Evolutionary conservation across 2,888 invertebrate genomes (phyloP), one percentile per base, ranked within the genome.

Genomic region (Rhyacophila evoluta): DNA sequence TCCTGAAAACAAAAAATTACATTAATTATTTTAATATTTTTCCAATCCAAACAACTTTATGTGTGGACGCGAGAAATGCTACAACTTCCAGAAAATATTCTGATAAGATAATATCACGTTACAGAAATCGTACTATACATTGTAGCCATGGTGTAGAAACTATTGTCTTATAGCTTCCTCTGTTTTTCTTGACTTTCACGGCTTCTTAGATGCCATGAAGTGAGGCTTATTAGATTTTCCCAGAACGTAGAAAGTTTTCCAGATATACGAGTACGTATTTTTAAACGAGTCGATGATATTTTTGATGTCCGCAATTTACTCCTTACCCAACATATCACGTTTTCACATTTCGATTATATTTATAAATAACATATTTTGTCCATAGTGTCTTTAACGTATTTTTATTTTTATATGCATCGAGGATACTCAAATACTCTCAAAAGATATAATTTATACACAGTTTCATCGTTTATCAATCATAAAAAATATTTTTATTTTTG

Each of bases 201-300:
- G 41, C 41, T 41, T 41, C 41, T 41, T 19, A 41, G 41, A 41
- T 15, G 41, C 41, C 41, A 15, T 41, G 41, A 41, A 41, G 41
- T 41, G 41, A 15, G 8, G 41, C 41, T 41, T 41, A 41, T 41
- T 41, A 41, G 41, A 41, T 41, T 41, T 41, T 41, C 41, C 19
- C 15, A 41, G 8, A 41, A 8, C 41, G 15, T 41, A 41, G 1
- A 41, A 41, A 41, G 2, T 15, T 41, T 41, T 15, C 41, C 1
- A 41, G 41, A 41, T 41, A 41, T 15, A 41, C 41, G 6, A 38
- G 38, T 15, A 41, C 41, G 4, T 41, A 41, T 15, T 41, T 41
- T 4, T 8, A 8, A 41, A 6, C 19, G 41, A 15, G 15, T 15
- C 11, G 15, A 4, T 4, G 38, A n/a, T 38, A 19, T 3, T 41